Evolutionary conservation across 1,140 invertebrate genomes (phyloP).

Genomic region (Calycopis cecrops): DNA sequence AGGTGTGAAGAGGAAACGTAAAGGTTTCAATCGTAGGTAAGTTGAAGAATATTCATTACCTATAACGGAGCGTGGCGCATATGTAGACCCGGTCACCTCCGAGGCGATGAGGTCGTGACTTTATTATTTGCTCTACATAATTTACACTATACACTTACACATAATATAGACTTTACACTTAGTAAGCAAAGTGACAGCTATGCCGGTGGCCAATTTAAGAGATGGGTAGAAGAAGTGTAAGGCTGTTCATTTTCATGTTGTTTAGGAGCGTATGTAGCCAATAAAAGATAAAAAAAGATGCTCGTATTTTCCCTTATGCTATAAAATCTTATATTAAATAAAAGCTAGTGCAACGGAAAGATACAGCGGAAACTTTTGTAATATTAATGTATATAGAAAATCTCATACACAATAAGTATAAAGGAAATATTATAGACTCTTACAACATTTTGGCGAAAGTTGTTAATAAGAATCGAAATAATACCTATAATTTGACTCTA

Average conservation of each 20-base stretch:
- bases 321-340: too few relatives aligned
- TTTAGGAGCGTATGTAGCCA: too few relatives aligned
- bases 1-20: conserved; percentile 14
- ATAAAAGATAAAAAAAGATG: too few relatives aligned
- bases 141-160: background rate
- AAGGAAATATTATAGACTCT: too few relatives aligned
- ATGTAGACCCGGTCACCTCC: conserved; percentile 18
- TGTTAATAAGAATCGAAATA: too few relatives aligned
- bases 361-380: background rate
- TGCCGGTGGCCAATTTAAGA: too few relatives aligned
- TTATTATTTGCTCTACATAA: conserved; percentile 12
- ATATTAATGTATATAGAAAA: background rate
- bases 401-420: background rate
- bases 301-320: too few relatives aligned
- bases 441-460: too few relatives aligned
- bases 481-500: too few relatives aligned
- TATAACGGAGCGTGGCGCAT: conserved; percentile 13
- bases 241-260: too few relatives aligned
- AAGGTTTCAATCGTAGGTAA: conserved; percentile 7
- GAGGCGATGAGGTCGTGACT: conserved; percentile 11
- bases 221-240: too few relatives aligned
- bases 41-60: conserved; percentile 17
- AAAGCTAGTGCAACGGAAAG: background rate
- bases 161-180: background rate
- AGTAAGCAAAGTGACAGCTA: too few relatives aligned